A percentile compares a stretch with the other conserved stretches of the same genome.
Evolutionary conservation across 2,888 invertebrate species (phyloP).

Genomic region (Hoplodrina blanda): DNA sequence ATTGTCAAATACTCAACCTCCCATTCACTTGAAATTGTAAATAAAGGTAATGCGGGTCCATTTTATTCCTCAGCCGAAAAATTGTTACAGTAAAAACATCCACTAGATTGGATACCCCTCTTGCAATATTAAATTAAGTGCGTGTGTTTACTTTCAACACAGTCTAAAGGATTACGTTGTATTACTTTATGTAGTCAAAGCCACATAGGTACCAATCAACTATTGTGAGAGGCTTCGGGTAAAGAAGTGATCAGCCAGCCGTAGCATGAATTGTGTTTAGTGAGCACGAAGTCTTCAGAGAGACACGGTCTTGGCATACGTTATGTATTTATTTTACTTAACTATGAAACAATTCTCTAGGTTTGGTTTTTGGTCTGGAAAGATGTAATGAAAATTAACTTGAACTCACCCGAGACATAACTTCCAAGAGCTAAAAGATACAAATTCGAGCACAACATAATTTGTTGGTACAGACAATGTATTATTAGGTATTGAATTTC

Average conservation of each 20-base stretch:
- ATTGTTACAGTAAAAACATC: slow-evolving; percentile 22
- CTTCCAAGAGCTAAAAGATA: slow-evolving; percentile 1
- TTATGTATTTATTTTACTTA: slow-evolving; percentile 17
- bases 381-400: slow-evolving; percentile 20
- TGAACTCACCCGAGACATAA: not conserved
- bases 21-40: not conserved
- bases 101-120: slow-evolving; percentile 17
- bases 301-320: slow-evolving; percentile 18
- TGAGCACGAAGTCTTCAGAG: slow-evolving; percentile 44
- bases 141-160: slow-evolving; percentile 48
- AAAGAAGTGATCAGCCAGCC: slow-evolving; percentile 50
- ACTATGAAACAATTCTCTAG: not conserved
- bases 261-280: slow-evolving; percentile 63
- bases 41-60: slow-evolving; percentile 12
- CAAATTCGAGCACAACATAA: slow-evolving; percentile 7
- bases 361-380: slow-evolving; percentile 8
- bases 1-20: not conserved
- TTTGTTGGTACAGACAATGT: not conserved
- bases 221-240: slow-evolving; percentile 59
- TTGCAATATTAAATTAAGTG: slow-evolving; percentile 62
- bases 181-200: slow-evolving; percentile 61
- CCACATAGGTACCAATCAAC: slow-evolving; percentile 66
- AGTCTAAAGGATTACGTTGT: slow-evolving; percentile 57
- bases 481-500: not conserved
- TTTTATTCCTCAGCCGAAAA: slow-evolving; percentile 22